Evolutionary conservation across 1,140 invertebrate species (phyloP), one percentile per base, ranked within the genome.

Genomic region (Penaeus vannamei): DNA sequence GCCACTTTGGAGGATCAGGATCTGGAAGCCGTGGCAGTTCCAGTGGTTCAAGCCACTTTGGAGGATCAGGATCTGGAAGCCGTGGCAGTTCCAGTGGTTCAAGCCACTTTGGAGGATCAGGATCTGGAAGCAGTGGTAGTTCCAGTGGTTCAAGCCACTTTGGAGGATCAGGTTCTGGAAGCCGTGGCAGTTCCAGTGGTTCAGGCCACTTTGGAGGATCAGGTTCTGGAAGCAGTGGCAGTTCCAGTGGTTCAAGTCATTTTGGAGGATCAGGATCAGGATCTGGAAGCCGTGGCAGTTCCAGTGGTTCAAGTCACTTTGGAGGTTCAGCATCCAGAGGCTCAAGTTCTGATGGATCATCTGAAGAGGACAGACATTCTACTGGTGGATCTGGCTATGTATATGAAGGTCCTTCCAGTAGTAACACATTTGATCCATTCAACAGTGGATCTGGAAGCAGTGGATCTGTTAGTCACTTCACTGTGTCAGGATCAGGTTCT

Each of bases 231-330:
- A 46, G n/a, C 42, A 59, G 72, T 8, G 79, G 64, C 23, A 59
- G 62, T n/a, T 77, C 42, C 76, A 36, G 72, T 84, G 87, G 87
- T 42, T 53, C 85, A n/a, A 62, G 66, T 20, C 22, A 79, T 10
- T 32, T 26, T 84, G 86, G 86, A 36, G 86, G 86, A 85, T 84
- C 86, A 36, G 86, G 86, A 85, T 84, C 86, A 53, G 53, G 60
- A 22, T 32, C 29, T 14, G 22, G 66, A 26, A 32, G 83, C n/a
- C 19, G 19, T n/a, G 84, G 84, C 20, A 32, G 84, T 26, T 23
- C 36, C 29, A n/a, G 66, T 76, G 80, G 86, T 83, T 88, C 81
- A 46, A 32, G 64, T 12, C 69, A 80, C 46, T 87, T 72, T 42
- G 72, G 42, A n/a, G 5, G 59, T 7, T 66, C 66, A 61, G 53